Percentiles rank a stretch among this genome's conserved stretches.
Conservation (phyloP, 2,113 vertebrate genomes). For the Thymallus thymallus region DNA sequence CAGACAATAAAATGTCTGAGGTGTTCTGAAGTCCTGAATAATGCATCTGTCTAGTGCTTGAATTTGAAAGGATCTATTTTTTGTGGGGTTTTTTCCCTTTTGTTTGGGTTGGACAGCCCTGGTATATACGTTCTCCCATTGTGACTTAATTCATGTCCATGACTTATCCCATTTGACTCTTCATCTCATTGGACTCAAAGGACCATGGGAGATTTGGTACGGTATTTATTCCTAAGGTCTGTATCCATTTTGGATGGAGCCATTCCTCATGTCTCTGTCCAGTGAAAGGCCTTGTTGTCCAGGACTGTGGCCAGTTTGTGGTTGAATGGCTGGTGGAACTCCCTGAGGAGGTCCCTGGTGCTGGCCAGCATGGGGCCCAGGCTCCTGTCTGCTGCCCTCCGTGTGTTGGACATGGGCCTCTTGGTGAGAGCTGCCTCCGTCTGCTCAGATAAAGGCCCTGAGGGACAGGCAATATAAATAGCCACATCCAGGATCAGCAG, state of each 20-base stretch:
- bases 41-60: too few relatives aligned
- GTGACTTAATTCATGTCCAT: too few relatives aligned
- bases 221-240: constrained; percentile 53
- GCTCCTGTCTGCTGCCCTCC: constrained; percentile 81
- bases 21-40: too few relatives aligned
- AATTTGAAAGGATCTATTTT: too few relatives aligned
- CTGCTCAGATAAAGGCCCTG: constrained; percentile 82
- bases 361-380: constrained; percentile 88
- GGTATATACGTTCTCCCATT: too few relatives aligned
- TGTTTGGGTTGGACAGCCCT: too few relatives aligned
- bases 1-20: too few relatives aligned
- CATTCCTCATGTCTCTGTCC: constrained; percentile 68
- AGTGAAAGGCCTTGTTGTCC: constrained; percentile 80
- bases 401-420: constrained; percentile 82
- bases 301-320: constrained; percentile 81
- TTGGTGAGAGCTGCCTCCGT: constrained; percentile 81
- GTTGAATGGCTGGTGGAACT: constrained; percentile 91
- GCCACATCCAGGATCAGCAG: constrained; percentile 77
- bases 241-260: neutral
- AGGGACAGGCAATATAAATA: neutral
- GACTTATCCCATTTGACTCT: too few relatives aligned
- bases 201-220: constrained; percentile 24
- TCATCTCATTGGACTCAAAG: neutral
- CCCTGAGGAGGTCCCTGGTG: constrained; percentile 80
- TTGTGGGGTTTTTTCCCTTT: too few relatives aligned